Conservation (phyloP, 2,113 vertebrate species). For the Ranitomeya variabilis region DNA sequence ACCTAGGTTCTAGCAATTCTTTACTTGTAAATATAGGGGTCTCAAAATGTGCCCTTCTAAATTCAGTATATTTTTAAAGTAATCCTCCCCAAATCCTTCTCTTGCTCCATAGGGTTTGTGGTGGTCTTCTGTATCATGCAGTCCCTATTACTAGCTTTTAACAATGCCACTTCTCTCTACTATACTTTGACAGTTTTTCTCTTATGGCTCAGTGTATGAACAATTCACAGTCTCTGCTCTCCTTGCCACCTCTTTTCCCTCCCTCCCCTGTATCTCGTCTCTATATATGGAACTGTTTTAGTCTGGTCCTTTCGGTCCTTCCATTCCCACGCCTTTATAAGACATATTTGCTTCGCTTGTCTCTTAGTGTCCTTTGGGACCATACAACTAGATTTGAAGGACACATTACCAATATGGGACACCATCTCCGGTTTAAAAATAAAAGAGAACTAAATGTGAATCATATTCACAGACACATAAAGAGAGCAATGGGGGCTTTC, state of each 20-base stretch:
- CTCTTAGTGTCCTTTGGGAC: constrained; percentile 31
- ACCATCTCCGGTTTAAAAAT: constrained; percentile 22
- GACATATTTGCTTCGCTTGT: constrained; percentile 38
- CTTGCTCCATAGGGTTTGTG: not conserved
- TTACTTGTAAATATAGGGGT: constrained; percentile 46
- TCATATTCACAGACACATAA: not conserved
- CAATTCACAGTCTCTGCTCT: constrained; percentile 44
- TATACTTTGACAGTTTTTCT: constrained; percentile 51
- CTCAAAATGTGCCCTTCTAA: not conserved
- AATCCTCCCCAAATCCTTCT: not conserved
- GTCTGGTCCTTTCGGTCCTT: constrained; percentile 30
- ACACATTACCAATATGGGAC: constrained; percentile 2
- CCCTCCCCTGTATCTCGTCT: constrained; percentile 37
- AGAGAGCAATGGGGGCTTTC: not conserved
- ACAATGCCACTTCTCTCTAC: not conserved
- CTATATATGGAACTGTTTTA: constrained; percentile 57
- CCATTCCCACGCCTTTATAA: constrained; percentile 55
- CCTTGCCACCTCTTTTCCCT: constrained; percentile 2
- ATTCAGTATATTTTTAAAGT: not conserved
- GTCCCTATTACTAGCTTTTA: not conserved
- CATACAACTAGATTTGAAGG: not conserved
- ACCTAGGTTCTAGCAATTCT: constrained; percentile 55
- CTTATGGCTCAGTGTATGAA: constrained; percentile 25
- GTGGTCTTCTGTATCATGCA: not conserved
- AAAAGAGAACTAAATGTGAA: not conserved